phyloP scores from a whole-genome alignment of 2,113 vertebrate species.

The Xenopus laevis region DNA sequence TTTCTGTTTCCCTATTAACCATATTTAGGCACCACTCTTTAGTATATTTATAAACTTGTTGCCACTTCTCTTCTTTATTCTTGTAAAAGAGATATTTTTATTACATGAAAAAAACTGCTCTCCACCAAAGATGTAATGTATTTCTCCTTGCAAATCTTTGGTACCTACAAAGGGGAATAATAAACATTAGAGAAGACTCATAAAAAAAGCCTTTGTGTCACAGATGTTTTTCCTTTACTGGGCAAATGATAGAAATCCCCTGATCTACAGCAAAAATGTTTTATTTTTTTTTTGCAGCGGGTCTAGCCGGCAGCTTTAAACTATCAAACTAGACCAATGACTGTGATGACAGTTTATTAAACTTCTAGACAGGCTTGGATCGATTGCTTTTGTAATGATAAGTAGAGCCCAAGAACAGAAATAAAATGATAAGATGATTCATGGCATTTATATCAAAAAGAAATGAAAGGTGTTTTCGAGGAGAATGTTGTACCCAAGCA shows the following conservation, averaged over 20 bases:
- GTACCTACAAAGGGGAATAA: slow-evolving; percentile 47
- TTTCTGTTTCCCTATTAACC: too few relatives aligned
- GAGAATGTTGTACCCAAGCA: slow-evolving; percentile 41
- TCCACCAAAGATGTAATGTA: slow-evolving; percentile 48
- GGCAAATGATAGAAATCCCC: slow-evolving; percentile 39
- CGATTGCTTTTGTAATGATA: slow-evolving; percentile 45
- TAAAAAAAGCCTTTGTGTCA: slow-evolving; percentile 31
- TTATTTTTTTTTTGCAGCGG: slow-evolving; percentile 36
- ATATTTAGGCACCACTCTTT: too few relatives aligned
- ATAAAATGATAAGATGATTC: slow-evolving; percentile 44
- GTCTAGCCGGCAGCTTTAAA: slow-evolving; percentile 46
- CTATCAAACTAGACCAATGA: slow-evolving; percentile 45
- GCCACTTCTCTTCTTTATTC: slow-evolving; percentile 33
- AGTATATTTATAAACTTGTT: too few relatives aligned
- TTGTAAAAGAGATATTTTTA: slow-evolving; percentile 38
- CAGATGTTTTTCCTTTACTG: slow-evolving; percentile 48
- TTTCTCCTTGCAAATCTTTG: slow-evolving; percentile 51
- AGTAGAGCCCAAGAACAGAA: slow-evolving; percentile 42
- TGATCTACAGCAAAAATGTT: slow-evolving; percentile 24
- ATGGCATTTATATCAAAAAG: slow-evolving; percentile 43
- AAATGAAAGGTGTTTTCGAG: slow-evolving; percentile 41
- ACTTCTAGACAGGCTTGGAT: slow-evolving; percentile 44
- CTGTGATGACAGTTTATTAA: slow-evolving; percentile 47
- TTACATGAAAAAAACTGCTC: slow-evolving; percentile 48
- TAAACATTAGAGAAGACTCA: slow-evolving; percentile 51